These are phyloP conservation scores for Formica exsecta DNA, from an alignment of 1,140 invertebrate genomes.

Conservation along the genomic window DNA sequence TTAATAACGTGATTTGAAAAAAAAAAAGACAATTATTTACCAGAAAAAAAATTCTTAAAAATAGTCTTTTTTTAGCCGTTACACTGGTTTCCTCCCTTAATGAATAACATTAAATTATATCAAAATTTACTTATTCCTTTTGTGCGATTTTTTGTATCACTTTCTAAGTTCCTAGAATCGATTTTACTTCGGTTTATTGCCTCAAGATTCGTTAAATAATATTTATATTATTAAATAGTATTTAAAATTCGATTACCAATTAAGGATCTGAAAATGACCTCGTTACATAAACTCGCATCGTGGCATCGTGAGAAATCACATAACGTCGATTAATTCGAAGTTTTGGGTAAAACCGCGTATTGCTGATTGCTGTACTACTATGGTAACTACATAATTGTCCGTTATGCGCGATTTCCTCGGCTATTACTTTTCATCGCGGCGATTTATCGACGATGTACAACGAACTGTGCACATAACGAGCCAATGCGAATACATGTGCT, in stretches of 20 bases:
- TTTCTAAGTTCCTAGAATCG: background rate
- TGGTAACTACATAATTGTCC: slow-evolving; percentile 62
- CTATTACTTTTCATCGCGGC: slow-evolving; percentile 58
- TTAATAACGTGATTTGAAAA: too few relatives aligned
- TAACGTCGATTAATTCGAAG: background rate
- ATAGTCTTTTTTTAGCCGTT: too few relatives aligned
- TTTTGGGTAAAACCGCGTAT: slow-evolving; percentile 22
- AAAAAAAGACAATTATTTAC: too few relatives aligned
- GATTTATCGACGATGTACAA: slow-evolving; percentile 62
- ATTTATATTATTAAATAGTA: too few relatives aligned
- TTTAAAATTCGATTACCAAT: slow-evolving; percentile 13
- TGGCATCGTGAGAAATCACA: slow-evolving; percentile 3
- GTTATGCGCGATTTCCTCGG: slow-evolving; percentile 61
- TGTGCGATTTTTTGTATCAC: background rate
- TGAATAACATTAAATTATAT: background rate
- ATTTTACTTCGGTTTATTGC: background rate
- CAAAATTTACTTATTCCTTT: background rate
- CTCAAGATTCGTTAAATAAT: background rate
- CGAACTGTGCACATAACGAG: slow-evolving; percentile 41
- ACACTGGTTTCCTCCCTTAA: too few relatives aligned
- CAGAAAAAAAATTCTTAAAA: too few relatives aligned
- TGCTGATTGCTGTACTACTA: slow-evolving; percentile 22
- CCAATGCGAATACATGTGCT: slow-evolving; percentile 31
- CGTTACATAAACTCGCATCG: slow-evolving; percentile 5
- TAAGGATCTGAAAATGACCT: background rate